These are phyloP conservation scores for Micronycteris hirsuta DNA, from an alignment of 2,113 vertebrate species.

Conservation along the genomic window DNA sequence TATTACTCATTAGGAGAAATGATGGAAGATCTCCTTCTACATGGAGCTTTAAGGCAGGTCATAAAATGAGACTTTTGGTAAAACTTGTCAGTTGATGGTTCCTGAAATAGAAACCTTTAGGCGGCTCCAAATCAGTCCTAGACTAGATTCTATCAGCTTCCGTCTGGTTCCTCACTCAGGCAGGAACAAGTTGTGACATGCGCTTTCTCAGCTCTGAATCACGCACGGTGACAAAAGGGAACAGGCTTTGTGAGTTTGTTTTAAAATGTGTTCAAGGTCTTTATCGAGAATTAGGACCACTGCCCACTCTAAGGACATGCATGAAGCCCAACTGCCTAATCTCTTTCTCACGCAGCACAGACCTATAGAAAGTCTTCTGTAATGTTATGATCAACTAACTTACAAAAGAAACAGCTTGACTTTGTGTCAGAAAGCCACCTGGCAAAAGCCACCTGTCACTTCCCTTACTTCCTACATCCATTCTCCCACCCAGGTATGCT, in stretches of 20 bases:
- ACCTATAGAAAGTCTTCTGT: background rate
- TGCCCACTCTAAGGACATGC: background rate
- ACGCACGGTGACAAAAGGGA: background rate
- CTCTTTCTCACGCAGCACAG: background rate
- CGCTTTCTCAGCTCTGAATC: background rate
- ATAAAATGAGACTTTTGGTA: conserved; percentile 28
- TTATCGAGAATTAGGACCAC: background rate
- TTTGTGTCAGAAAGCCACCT: background rate
- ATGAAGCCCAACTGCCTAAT: background rate
- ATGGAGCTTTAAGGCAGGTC: background rate
- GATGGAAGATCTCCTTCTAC: background rate
- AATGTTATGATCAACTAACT: conserved; percentile 19
- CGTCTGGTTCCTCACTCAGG: background rate
- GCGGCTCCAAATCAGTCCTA: background rate
- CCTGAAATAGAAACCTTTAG: conserved; percentile 39
- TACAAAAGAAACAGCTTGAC: background rate
- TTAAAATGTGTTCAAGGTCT: background rate
- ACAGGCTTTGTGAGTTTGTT: background rate
- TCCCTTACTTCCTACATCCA: background rate
- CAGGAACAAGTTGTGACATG: background rate
- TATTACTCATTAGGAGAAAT: background rate
- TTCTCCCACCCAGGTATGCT: background rate
- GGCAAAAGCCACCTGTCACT: background rate
- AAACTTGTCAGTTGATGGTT: background rate
- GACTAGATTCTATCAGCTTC: background rate